Evolutionary conservation across 2,888 invertebrate genomes (phyloP).

Genomic region (Acanthosepion pharaonis): DNA sequence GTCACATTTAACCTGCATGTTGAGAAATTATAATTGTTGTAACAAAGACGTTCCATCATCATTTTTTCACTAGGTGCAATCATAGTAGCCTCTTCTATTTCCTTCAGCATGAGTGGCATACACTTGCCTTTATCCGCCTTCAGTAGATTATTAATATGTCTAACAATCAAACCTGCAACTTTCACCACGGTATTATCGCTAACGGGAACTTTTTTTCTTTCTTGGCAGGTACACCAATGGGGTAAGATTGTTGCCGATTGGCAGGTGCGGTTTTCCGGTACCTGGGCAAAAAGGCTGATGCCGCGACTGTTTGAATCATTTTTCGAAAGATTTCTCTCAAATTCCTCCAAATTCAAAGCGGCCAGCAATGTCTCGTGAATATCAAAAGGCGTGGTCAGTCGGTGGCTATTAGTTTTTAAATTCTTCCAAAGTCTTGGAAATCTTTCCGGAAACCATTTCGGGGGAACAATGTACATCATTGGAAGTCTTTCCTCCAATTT

Average conservation of each 20-base stretch:
- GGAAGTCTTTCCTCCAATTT: conserved; percentile 89
- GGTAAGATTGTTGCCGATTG: conserved; percentile 83
- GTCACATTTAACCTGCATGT: conserved; percentile 47
- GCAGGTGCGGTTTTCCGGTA: conserved; percentile 84
- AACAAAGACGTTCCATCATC: conserved; percentile 62
- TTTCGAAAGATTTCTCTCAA: conserved; percentile 74
- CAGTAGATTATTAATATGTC: conserved; percentile 81
- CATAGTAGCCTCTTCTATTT: conserved; percentile 81
- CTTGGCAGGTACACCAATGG: conserved; percentile 92
- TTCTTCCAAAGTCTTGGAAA: conserved; percentile 81
- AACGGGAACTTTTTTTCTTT: conserved; percentile 78
- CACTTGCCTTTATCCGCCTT: conserved; percentile 63
- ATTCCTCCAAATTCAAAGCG: conserved; percentile 73
- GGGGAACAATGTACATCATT: conserved; percentile 83
- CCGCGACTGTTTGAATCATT: conserved; percentile 52
- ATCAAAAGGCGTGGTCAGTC: conserved; percentile 88
- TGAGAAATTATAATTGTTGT: too few species aligned
- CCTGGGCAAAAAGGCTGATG: conserved; percentile 83
- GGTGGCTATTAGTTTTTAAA: conserved; percentile 79
- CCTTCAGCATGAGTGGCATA: conserved; percentile 78
- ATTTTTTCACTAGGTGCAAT: conserved; percentile 58
- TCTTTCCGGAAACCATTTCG: conserved; percentile 81
- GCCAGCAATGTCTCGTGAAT: conserved; percentile 86
- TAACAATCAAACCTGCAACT: conserved; percentile 79
- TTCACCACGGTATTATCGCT: conserved; percentile 78